Conservation (phyloP, 2,113 vertebrate species). For the Myrmecophaga tridactyla region DNA sequence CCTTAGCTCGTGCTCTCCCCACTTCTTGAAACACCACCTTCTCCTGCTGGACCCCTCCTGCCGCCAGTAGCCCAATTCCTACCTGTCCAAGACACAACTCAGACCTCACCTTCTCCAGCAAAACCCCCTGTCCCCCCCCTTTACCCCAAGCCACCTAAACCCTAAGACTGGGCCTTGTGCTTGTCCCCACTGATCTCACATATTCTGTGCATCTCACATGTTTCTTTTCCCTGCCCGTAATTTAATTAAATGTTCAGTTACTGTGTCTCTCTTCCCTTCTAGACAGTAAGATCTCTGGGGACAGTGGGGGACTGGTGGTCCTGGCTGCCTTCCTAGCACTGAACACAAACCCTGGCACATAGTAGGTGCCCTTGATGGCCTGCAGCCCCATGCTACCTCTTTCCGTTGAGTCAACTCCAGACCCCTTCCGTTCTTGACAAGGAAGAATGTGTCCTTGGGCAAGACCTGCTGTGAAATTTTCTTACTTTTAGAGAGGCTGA, state of each 20-base stretch:
- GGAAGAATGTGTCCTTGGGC: not conserved
- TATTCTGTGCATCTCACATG: fast-evolving
- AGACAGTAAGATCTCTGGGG: conserved; percentile 26
- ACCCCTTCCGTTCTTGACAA: not conserved
- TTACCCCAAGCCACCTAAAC: too few species aligned
- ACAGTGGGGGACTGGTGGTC: not conserved
- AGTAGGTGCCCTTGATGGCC: fast-evolving
- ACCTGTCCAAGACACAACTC: not conserved
- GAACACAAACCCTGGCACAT: not conserved
- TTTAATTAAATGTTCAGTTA: not conserved
- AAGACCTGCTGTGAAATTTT: not conserved
- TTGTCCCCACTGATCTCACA: not conserved
- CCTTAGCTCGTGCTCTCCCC: not conserved
- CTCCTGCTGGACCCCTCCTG: not conserved
- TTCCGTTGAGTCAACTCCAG: not conserved
- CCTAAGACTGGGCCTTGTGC: not conserved
- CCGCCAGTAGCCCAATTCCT: not conserved
- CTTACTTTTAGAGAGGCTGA: not conserved
- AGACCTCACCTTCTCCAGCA: not conserved
- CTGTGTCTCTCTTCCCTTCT: conserved; percentile 6
- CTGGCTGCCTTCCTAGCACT: not conserved
- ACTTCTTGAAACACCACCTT: not conserved
- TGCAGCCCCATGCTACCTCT: not conserved
- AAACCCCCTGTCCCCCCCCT: not conserved
- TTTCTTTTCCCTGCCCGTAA: not conserved